Evolutionary conservation across 2,797 vertebrate genomes (phyloP), one percentile per base, ranked within the genome.

Genomic region (Ctenosaura bakeri): DNA sequence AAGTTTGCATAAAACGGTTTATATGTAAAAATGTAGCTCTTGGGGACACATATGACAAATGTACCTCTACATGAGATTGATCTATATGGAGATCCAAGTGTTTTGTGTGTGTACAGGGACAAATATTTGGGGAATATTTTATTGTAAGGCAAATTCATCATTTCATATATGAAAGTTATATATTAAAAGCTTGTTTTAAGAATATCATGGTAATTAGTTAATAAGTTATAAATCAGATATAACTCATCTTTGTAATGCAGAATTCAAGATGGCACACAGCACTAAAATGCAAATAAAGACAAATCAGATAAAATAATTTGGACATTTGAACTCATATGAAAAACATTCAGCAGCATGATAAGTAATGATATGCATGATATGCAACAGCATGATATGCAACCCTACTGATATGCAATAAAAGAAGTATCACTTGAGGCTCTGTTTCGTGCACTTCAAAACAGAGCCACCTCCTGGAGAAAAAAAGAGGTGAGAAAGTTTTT

Each of bases 391-490:
- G 42, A 50, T 71, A 71, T 46, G 42, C 14, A 50, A 88, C 16
- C 10, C 35, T 50, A n/a, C 24, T 26, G 29, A 20, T 9, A 18
- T 62, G 26, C 16, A 42, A 66, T 32, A 54, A 86, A 54, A 86
- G 29, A 80, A 80, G 29, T 59, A 59, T 14, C 56, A 18, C 56
- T 16, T 59, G 52, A 12, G 52, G 52, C 64, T 46, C 16, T 46
- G 56, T 32, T 29, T 14, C 16, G 64, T 22, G 6, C 29, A 62
- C 29, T 78, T 87, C 74, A 78, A 46, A 32, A 52, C 38, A 76
- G 89, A 80, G 85, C 84, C 89, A 74, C 77, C 89, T 82, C 82
- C 22, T 18, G 64, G 85, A 35, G 77, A 35, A 20, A 6, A 38
- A 18, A 76, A 50, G 1, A 9, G 64, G 7, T 29, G 54, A 29